Evolutionary conservation across 2,888 invertebrate species (phyloP).

Genomic region (Erebia aethiops): DNA sequence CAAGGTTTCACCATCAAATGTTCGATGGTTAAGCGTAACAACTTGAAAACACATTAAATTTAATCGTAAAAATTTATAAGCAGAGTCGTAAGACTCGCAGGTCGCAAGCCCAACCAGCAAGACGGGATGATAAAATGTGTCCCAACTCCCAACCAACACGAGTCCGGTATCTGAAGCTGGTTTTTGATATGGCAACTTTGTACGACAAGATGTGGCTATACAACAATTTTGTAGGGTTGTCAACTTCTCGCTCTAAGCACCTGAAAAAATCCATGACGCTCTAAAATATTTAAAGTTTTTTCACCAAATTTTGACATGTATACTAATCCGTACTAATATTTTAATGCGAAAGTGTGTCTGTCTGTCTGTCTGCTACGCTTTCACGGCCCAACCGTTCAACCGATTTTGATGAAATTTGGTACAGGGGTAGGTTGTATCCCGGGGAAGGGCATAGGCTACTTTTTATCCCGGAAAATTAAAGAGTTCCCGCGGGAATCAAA

Average conservation of each 20-base stretch:
- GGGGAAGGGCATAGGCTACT: too few relatives aligned
- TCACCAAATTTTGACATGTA: too few relatives aligned
- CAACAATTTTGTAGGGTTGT: conserved; percentile 8
- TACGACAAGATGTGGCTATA: neutral
- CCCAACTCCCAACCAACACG: conserved; percentile 16
- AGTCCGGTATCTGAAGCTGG: conserved; percentile 28
- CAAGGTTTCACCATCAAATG: conserved; percentile 7
- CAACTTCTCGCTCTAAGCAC: neutral
- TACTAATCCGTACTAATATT: too few relatives aligned
- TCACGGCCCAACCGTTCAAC: too few relatives aligned
- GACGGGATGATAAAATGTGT: neutral
- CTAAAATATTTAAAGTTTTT: neutral
- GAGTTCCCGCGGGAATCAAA: too few relatives aligned
- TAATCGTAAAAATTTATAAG: conserved; percentile 2
- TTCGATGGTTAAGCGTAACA: neutral
- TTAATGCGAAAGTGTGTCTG: too few relatives aligned
- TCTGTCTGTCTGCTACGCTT: too few relatives aligned
- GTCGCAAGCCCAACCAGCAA: neutral
- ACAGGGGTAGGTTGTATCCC: too few relatives aligned
- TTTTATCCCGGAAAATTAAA: too few relatives aligned
- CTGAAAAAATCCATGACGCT: neutral
- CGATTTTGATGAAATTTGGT: too few relatives aligned
- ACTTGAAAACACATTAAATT: conserved; percentile 15
- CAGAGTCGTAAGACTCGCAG: neutral
- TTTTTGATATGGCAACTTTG: conserved; percentile 31